phyloP scores from a whole-genome alignment of 2,888 invertebrate genomes.

The Platycheirus rosarum region DNA sequence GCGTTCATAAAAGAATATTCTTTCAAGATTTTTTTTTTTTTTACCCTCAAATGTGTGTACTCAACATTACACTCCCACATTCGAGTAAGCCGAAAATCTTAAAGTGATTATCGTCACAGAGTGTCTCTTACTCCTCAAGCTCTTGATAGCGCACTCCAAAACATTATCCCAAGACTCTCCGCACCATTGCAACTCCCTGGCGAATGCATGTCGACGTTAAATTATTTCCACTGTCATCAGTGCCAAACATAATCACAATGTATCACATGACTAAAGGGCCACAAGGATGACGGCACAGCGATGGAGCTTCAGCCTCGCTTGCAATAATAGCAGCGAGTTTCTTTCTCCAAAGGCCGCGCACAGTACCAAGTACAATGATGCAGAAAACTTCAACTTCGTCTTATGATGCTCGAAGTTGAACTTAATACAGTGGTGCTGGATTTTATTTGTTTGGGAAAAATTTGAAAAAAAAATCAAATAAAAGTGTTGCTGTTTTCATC shows the following conservation, averaged over 20 bases:
- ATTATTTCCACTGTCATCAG: slow-evolving; percentile 64
- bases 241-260: slow-evolving; percentile 67
- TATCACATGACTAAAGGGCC: slow-evolving; percentile 63
- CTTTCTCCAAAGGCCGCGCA: slow-evolving; percentile 40
- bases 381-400: slow-evolving; percentile 39
- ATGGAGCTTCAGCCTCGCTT: slow-evolving; percentile 41
- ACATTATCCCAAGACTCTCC: slow-evolving; percentile 21
- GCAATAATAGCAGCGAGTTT: slow-evolving; percentile 38
- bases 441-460: not conserved
- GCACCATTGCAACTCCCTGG: slow-evolving; percentile 7
- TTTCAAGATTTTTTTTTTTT: not conserved
- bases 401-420: not conserved
- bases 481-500: too few relatives aligned
- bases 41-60: slow-evolving; percentile 3
- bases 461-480: not conserved
- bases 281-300: slow-evolving; percentile 33
- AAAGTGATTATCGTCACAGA: slow-evolving; percentile 53
- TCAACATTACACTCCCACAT: slow-evolving; percentile 10
- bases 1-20: not conserved
- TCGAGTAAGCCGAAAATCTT: slow-evolving; percentile 16
- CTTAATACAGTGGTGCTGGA: slow-evolving; percentile 19
- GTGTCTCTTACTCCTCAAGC: slow-evolving; percentile 24
- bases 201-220: slow-evolving; percentile 60
- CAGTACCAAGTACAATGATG: slow-evolving; percentile 21
- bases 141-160: slow-evolving; percentile 8